Evolutionary conservation across 2,113 vertebrate genomes (phyloP).

Genomic region (Callipepla californica): DNA sequence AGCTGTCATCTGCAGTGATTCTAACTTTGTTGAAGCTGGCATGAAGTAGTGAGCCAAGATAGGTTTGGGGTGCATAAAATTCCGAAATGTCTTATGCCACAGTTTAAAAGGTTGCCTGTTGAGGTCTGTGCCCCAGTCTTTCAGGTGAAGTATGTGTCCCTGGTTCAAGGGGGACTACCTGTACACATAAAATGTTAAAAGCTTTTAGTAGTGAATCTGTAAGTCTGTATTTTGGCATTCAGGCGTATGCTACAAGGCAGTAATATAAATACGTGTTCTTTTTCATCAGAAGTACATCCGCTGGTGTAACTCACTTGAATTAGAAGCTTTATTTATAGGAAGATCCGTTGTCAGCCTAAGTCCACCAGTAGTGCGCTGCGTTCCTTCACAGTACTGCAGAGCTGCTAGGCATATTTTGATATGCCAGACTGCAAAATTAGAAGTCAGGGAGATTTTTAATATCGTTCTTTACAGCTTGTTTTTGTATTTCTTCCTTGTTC

Average conservation of each 20-base stretch:
- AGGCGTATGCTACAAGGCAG: background rate
- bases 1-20: background rate
- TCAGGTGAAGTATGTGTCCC: background rate
- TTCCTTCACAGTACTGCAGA: background rate
- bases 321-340: background rate
- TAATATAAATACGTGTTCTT: background rate
- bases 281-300: background rate
- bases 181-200: background rate
- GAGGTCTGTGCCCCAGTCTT: background rate
- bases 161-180: background rate
- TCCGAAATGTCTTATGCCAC: background rate
- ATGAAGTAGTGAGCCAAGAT: background rate
- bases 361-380: background rate
- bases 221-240: background rate
- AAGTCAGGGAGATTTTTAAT: background rate
- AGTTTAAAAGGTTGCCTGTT: background rate
- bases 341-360: background rate
- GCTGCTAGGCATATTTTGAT: rapidly evolving
- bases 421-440: background rate
- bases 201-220: background rate
- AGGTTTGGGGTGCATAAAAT: background rate
- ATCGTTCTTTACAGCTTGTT: background rate
- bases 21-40: background rate
- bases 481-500: background rate
- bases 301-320: background rate